Conservation (phyloP, 92 coral and sea anemone species). For the Porites cylindrica region DNA sequence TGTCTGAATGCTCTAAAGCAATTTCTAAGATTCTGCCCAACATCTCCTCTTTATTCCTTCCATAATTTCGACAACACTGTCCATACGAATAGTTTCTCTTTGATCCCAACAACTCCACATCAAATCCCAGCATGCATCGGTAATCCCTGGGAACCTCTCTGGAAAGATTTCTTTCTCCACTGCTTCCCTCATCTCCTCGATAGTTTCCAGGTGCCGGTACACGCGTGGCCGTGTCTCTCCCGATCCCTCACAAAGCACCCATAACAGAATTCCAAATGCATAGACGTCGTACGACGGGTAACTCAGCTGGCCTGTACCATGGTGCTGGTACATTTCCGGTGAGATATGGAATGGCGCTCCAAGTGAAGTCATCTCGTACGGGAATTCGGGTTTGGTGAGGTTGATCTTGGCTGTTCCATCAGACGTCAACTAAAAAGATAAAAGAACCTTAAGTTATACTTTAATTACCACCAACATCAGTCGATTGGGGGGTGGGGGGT, state of each 20-base stretch:
- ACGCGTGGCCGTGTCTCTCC: constrained; percentile 61
- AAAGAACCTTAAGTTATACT: not conserved
- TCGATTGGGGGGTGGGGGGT: too few species aligned
- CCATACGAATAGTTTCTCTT: constrained; percentile 11
- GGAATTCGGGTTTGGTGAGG: constrained; percentile 74
- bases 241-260: constrained; percentile 80
- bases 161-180: constrained; percentile 52
- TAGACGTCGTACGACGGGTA: constrained; percentile 61
- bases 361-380: constrained; percentile 60
- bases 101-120: constrained; percentile 64
- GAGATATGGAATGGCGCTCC: constrained; percentile 80
- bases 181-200: constrained; percentile 47
- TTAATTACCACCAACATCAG: too few species aligned
- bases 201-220: constrained; percentile 42
- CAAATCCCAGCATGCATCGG: constrained; percentile 71
- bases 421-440: constrained; percentile 37
- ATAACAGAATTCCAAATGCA: constrained; percentile 75
- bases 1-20: not conserved
- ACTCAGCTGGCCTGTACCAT: constrained; percentile 38
- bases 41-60: not conserved
- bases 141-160: constrained; percentile 32
- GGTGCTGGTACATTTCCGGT: constrained; percentile 61
- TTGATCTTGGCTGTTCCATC: constrained; percentile 77
- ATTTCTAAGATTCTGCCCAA: not conserved
- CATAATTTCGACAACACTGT: not conserved